A percentile compares a stretch with the other conserved stretches of the same genome.
phyloP scores from a whole-genome alignment of 2,113 vertebrate genomes.

The Hippocampus guttulatus region DNA sequence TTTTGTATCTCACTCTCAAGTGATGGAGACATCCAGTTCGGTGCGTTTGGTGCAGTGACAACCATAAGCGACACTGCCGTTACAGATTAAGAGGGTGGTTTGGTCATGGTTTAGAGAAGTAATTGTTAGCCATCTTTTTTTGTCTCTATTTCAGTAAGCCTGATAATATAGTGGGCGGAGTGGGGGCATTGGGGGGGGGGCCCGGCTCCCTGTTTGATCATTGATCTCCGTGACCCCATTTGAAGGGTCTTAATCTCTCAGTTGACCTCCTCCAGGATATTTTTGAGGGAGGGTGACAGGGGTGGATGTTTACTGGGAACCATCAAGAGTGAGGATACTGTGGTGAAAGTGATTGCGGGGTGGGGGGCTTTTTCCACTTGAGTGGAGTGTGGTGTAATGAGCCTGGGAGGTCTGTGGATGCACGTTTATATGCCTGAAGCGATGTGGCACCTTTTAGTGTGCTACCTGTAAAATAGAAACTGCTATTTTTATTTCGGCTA shows the following conservation, averaged over 20 bases:
- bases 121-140: conserved; percentile 59
- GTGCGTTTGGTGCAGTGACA: conserved; percentile 36
- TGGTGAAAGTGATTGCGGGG: conserved; percentile 33
- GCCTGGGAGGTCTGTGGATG: conserved; percentile 55
- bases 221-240: conserved; percentile 87
- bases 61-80: conserved; percentile 42
- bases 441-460: not conserved
- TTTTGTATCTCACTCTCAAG: conserved; percentile 6
- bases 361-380: conserved; percentile 76
- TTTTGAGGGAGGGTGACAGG: conserved; percentile 72
- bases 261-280: conserved; percentile 82
- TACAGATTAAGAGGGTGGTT: conserved; percentile 49
- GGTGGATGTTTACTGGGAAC: conserved; percentile 68
- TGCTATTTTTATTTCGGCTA: not conserved
- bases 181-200: conserved; percentile 26
- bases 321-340: conserved; percentile 40
- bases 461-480: not conserved
- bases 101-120: conserved; percentile 58
- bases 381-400: conserved; percentile 81
- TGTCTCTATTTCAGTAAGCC: conserved; percentile 65
- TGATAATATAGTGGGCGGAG: conserved; percentile 62
- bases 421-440: conserved; percentile 6
- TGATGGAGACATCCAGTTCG: conserved; percentile 44
- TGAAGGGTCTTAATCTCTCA: conserved; percentile 79
- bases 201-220: conserved; percentile 83